Evolutionary conservation across 2,113 vertebrate genomes (phyloP).

Genomic region (Dipodomys stephensi): DNA sequence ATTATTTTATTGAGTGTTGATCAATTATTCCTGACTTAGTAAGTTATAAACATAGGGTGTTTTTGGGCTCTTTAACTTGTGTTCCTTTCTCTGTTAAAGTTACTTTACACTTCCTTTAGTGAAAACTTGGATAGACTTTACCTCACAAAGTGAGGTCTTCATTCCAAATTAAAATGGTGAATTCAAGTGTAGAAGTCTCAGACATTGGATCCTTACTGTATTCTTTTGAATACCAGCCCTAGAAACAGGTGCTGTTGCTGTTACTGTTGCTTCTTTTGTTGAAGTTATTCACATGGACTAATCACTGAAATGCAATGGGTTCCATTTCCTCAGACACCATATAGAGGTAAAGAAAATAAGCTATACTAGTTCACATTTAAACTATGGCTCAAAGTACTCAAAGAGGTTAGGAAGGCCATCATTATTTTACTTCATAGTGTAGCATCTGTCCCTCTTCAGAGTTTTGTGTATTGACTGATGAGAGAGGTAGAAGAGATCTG

Average conservation of each 20-base stretch:
- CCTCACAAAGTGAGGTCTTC: not conserved
- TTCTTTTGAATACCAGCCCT: not conserved
- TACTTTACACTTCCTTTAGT: not conserved
- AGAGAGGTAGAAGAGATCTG: not conserved
- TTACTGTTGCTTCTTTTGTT: not conserved
- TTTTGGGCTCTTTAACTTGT: not conserved
- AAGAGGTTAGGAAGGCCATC: not conserved
- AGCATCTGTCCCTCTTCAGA: not conserved
- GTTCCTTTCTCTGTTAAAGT: not conserved
- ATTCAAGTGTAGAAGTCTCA: not conserved
- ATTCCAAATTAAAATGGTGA: not conserved
- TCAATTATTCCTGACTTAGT: not conserved
- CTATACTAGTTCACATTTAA: not conserved
- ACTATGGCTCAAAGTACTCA: not conserved
- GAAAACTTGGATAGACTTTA: not conserved
- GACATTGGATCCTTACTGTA: not conserved
- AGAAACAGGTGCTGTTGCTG: not conserved
- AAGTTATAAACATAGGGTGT: not conserved
- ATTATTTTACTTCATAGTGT: not conserved
- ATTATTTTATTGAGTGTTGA: slow-evolving; percentile 9
- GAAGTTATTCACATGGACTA: not conserved
- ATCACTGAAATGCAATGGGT: not conserved
- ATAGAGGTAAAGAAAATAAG: not conserved
- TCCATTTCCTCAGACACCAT: not conserved
- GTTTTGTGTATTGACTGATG: not conserved